These are phyloP conservation scores for Melanotaenia nigrans DNA, from an alignment of 2,797 vertebrate genomes.

Conservation along the genomic window DNA sequence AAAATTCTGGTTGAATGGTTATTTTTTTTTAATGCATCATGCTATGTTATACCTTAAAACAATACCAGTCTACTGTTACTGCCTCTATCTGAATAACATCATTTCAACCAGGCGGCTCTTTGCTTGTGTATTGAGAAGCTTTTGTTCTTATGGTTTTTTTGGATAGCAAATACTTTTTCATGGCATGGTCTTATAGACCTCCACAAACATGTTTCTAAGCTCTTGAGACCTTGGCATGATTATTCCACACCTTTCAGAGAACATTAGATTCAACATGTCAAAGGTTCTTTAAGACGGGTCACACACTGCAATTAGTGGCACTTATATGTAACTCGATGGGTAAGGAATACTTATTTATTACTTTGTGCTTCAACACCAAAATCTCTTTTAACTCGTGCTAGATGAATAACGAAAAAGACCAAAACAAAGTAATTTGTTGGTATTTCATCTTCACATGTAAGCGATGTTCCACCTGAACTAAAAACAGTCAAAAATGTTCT, in stretches of 20 bases:
- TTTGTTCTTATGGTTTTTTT: neutral
- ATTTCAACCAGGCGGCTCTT: neutral
- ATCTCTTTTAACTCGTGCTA: neutral
- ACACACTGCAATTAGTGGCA: too few species aligned
- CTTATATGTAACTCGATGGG: too few species aligned
- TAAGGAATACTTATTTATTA: too few species aligned
- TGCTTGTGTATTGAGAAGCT: neutral
- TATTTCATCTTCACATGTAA: neutral
- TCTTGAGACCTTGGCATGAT: too few species aligned
- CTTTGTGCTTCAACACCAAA: too few species aligned
- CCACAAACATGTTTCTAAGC: too few species aligned
- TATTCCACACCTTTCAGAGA: too few species aligned
- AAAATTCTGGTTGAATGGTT: constrained; percentile 1
- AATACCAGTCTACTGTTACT: neutral
- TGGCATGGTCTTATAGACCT: too few species aligned
- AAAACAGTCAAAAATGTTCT: neutral
- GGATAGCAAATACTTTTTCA: too few species aligned
- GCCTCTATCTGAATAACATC: neutral
- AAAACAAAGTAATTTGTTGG: neutral
- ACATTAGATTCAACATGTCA: too few species aligned
- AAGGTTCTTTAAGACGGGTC: too few species aligned
- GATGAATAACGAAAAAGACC: neutral
- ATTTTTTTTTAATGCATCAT: neutral
- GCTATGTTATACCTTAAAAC: neutral
- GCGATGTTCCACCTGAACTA: neutral